Conservation (phyloP, 2,888 invertebrate species). For the Fragum fragum region DNA sequence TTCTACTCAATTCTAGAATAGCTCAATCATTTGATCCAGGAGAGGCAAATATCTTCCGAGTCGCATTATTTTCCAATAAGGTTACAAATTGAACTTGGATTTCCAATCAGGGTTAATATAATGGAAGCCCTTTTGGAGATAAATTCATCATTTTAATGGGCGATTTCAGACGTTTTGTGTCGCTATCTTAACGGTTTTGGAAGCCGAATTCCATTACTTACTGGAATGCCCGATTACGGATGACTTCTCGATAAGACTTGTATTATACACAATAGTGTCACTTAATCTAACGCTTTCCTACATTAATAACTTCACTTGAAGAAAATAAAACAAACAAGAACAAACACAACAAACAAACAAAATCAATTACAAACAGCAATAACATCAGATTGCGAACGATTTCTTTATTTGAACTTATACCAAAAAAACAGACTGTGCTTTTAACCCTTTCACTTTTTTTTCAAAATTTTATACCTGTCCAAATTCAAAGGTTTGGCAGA, state of each 20-base stretch:
- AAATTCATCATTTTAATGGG: conserved; percentile 57
- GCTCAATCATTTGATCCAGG: conserved; percentile 25
- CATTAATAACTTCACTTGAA: no score
- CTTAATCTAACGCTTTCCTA: background rate
- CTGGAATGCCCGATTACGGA: conserved; percentile 11
- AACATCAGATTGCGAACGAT: no score
- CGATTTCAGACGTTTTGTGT: conserved; percentile 40
- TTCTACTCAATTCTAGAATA: conserved; percentile 35
- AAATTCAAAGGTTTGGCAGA: no score
- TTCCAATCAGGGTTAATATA: conserved; percentile 42
- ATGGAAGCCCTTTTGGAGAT: conserved; percentile 21
- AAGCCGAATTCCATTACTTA: conserved; percentile 25
- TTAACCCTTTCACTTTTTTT: no score
- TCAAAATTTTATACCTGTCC: no score
- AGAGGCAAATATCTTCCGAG: conserved; percentile 36
- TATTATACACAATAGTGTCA: background rate
- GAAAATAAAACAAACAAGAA: no score
- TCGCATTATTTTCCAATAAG: conserved; percentile 65
- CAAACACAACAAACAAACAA: no score
- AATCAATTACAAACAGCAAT: no score
- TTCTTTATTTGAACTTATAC: no score
- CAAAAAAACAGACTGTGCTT: no score
- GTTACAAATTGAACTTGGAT: conserved; percentile 46
- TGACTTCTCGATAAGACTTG: conserved; percentile 19
- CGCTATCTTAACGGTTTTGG: conserved; percentile 28